Conservation (phyloP, 2,113 vertebrate genomes). For the Sclerurus mexicanus region DNA sequence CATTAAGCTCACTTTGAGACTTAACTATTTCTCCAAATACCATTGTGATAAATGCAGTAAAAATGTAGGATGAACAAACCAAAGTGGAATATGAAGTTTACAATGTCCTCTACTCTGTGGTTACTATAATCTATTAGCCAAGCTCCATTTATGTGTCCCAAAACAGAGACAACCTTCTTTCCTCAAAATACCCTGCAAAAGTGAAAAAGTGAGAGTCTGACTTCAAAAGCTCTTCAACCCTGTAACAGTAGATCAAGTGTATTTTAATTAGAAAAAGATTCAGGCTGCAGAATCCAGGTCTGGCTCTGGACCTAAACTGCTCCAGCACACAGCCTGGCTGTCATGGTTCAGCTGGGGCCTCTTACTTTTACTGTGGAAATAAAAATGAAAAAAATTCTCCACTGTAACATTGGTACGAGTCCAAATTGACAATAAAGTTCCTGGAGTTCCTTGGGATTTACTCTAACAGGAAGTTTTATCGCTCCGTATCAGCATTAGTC, state of each 20-base stretch:
- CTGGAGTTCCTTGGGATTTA: conserved; percentile 30
- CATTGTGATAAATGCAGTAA: background rate
- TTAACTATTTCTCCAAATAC: background rate
- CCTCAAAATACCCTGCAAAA: background rate
- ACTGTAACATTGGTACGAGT: conserved; percentile 10
- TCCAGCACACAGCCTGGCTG: conserved; percentile 22
- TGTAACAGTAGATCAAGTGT: conserved; percentile 31
- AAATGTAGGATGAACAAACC: background rate
- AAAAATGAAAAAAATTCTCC: conserved; percentile 34
- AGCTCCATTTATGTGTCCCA: background rate
- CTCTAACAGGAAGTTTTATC: conserved; percentile 51
- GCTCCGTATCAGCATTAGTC: background rate
- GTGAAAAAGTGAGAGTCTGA: background rate
- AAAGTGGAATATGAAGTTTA: background rate
- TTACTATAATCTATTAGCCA: background rate
- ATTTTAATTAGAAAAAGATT: conserved; percentile 58
- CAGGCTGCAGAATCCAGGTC: background rate
- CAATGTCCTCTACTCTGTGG: background rate
- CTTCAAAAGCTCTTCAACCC: conserved; percentile 26
- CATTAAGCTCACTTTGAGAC: background rate
- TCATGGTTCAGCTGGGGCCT: conserved; percentile 33
- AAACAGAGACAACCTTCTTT: background rate
- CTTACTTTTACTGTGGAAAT: conserved; percentile 46
- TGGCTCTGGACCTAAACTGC: background rate
- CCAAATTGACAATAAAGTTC: conserved; percentile 42